A percentile compares a stretch with the other conserved stretches of the same genome.
Conservation (phyloP, 2,797 vertebrate species). For the Rachycentron canadum region DNA sequence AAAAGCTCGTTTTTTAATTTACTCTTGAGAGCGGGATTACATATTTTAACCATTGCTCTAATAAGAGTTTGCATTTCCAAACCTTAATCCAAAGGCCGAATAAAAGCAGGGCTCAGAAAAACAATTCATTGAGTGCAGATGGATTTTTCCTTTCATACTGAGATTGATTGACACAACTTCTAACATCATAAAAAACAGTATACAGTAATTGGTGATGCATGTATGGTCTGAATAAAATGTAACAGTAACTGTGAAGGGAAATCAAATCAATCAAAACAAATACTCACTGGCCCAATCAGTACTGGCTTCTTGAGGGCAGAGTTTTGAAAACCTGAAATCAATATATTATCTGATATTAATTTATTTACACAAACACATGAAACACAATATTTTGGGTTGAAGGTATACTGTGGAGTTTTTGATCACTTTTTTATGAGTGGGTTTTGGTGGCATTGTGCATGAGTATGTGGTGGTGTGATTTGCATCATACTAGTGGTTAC, state of each 20-base stretch:
- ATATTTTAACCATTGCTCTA: slow-evolving; percentile 52
- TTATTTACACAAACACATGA: background rate
- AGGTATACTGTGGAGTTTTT: background rate
- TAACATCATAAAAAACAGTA: background rate
- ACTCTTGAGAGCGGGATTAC: slow-evolving; percentile 58
- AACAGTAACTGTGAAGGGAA: too few species aligned
- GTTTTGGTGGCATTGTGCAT: background rate
- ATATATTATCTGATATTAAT: background rate
- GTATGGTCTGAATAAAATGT: background rate
- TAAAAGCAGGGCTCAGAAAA: slow-evolving; percentile 50
- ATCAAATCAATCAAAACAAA: too few species aligned
- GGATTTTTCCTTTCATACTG: slow-evolving; percentile 6
- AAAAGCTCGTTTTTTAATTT: slow-evolving; percentile 66
- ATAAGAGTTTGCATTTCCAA: slow-evolving; percentile 58
- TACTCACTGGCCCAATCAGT: too few species aligned
- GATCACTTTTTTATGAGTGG: background rate
- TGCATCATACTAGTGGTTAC: background rate
- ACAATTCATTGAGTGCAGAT: slow-evolving; percentile 50
- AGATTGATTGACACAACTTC: background rate
- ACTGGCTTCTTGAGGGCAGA: too few species aligned
- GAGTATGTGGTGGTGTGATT: background rate
- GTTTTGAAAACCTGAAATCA: background rate
- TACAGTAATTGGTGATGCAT: background rate
- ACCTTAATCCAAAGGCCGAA: slow-evolving; percentile 64
- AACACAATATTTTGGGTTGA: background rate